Conservation (phyloP, 1,140 invertebrate species). For the Procambarus virginalis region DNA sequence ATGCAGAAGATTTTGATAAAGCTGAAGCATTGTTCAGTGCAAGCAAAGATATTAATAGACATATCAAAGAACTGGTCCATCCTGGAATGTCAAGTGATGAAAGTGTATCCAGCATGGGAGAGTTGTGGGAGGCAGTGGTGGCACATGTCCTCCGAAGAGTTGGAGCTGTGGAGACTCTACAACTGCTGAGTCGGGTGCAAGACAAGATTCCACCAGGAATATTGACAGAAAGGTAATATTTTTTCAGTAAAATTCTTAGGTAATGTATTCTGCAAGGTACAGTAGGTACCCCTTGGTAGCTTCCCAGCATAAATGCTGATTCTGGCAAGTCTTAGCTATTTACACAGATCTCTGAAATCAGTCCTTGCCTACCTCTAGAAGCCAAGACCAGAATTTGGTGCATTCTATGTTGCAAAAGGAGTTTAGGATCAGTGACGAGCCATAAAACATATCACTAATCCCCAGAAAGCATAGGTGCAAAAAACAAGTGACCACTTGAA, state of each 20-base stretch:
- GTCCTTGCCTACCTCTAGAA: no score
- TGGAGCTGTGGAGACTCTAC: slow-evolving; percentile 15
- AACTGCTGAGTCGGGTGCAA: slow-evolving; percentile 11
- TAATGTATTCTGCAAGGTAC: no score
- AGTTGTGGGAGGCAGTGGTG: slow-evolving; percentile 41
- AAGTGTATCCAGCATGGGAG: neutral
- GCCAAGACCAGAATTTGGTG: no score
- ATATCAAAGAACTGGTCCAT: neutral
- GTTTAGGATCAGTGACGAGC: no score
- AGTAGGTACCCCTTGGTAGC: no score
- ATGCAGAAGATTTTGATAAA: neutral
- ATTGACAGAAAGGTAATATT: slow-evolving; percentile 40
- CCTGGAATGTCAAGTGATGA: neutral
- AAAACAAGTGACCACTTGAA: no score
- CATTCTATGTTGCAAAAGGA: no score
- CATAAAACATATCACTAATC: no score
- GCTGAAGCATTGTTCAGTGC: neutral
- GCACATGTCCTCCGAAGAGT: slow-evolving; percentile 13
- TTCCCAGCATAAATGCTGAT: no score
- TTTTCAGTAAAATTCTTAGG: neutral
- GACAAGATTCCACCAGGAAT: slow-evolving; percentile 53
- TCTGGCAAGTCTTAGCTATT: no score
- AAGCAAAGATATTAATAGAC: neutral
- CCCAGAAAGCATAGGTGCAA: no score
- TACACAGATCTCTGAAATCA: no score